A percentile compares a stretch with the other conserved stretches of the same genome.
phyloP scores from a whole-genome alignment of 2,113 vertebrate species.

The Cynocephalus volans region DNA sequence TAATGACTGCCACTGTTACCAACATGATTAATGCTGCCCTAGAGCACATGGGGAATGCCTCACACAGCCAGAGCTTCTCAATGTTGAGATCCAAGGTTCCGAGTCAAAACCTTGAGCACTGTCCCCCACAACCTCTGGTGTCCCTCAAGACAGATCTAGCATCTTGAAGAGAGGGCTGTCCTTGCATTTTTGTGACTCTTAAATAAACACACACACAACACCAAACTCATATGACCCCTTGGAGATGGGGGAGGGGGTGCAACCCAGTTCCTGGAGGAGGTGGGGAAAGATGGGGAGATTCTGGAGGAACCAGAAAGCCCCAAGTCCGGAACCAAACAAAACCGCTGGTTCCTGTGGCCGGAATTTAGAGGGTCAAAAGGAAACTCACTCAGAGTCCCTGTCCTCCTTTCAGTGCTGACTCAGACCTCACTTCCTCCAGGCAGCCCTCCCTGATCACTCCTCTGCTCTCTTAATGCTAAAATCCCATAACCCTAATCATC shows the following conservation, averaged over 20 bases:
- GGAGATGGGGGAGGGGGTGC: background rate
- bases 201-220: background rate
- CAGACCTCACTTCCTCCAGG: conserved; percentile 59
- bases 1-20: too few relatives aligned
- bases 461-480: background rate
- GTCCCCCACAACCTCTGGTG: background rate
- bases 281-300: background rate
- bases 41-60: background rate
- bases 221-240: background rate
- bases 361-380: conserved; percentile 43
- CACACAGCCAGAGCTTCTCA: background rate
- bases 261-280: background rate
- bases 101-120: background rate
- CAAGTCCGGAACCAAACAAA: conserved; percentile 42
- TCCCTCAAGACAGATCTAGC: background rate
- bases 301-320: conserved; percentile 15
- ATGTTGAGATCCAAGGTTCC: background rate
- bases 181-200: background rate
- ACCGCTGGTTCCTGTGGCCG: background rate
- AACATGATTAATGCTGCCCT: background rate
- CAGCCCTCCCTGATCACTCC: conserved; percentile 18
- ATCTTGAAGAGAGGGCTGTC: background rate
- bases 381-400: conserved; percentile 20
- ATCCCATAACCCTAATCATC: background rate
- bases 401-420: conserved; percentile 8